phyloP scores from a whole-genome alignment of 2,888 invertebrate genomes.

The Drosophila ezoana region DNA sequence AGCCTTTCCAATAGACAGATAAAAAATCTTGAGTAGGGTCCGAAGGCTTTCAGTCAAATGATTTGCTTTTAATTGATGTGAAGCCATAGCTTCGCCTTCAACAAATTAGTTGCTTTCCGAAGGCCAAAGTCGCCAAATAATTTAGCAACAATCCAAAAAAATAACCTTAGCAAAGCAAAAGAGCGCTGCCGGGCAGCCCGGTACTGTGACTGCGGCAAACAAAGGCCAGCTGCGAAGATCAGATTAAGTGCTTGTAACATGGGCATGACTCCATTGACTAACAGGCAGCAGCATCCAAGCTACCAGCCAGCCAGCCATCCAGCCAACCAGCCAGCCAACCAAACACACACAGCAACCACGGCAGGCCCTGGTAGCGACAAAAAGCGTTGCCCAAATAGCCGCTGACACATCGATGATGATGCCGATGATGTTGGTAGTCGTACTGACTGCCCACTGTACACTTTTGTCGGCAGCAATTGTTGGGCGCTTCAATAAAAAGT shows the following conservation, averaged over 20 bases:
- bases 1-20: constrained; percentile 62
- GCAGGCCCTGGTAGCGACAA: constrained; percentile 39
- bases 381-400: constrained; percentile 52
- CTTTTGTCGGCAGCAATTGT: constrained; percentile 60
- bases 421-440: constrained; percentile 31
- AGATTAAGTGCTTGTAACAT: constrained; percentile 80
- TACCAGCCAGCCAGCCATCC: constrained; percentile 11
- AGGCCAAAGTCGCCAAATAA: constrained; percentile 67
- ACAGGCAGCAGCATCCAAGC: constrained; percentile 42
- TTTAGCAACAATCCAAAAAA: constrained; percentile 43
- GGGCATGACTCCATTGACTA: constrained; percentile 80
- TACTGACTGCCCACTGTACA: constrained; percentile 26
- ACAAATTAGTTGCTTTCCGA: constrained; percentile 64
- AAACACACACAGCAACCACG: constrained; percentile 32
- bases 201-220: constrained; percentile 50
- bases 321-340: constrained; percentile 29
- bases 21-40: constrained; percentile 82
- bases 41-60: constrained; percentile 81
- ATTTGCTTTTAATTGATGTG: constrained; percentile 68
- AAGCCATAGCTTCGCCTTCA: constrained; percentile 38
- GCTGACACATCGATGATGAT: constrained; percentile 59
- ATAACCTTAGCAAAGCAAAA: constrained; percentile 11
- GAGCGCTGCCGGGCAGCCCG: constrained; percentile 11
- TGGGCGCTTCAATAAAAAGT: constrained; percentile 17
- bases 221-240: constrained; percentile 67